Percentiles rank a stretch among this genome's conserved stretches.
Conservation (phyloP, 2,113 vertebrate species). For the Calonectris borealis region DNA sequence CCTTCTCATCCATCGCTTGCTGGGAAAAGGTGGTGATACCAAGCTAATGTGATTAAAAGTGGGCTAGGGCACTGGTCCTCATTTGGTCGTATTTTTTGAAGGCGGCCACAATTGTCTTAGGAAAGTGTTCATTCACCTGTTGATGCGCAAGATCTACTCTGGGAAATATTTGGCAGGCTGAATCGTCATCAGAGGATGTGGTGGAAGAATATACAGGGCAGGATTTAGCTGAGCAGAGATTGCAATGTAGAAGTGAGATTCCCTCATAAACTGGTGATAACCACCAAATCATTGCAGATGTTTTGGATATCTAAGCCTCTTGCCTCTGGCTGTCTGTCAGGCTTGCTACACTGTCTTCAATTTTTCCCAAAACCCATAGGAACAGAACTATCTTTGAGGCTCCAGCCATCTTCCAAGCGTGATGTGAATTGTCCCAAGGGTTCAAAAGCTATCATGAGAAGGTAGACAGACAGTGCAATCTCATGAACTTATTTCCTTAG, state of each 20-base stretch:
- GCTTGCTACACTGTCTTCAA: not conserved
- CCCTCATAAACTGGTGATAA: not conserved
- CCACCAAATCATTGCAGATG: not conserved
- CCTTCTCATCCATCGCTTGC: not conserved
- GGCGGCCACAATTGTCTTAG: not conserved
- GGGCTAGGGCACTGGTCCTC: not conserved
- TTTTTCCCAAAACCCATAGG: not conserved
- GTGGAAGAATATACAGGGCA: not conserved
- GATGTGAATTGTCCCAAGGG: not conserved
- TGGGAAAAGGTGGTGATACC: not conserved
- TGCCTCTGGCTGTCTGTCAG: not conserved
- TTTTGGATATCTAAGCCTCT: not conserved
- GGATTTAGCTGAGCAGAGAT: not conserved
- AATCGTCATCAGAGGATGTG: not conserved
- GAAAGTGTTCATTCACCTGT: not conserved
- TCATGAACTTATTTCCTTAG: not conserved
- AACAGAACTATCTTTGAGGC: not conserved
- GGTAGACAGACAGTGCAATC: not conserved
- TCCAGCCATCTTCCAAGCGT: not conserved
- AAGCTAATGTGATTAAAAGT: not conserved
- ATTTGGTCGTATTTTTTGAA: not conserved
- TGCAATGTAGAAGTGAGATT: not conserved
- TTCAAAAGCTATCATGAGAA: not conserved
- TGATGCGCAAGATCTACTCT: not conserved
- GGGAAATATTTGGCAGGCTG: not conserved